Percentiles rank a stretch among this genome's conserved stretches.
Conservation (phyloP, 2,888 invertebrate species). For the Stenurella melanura region DNA sequence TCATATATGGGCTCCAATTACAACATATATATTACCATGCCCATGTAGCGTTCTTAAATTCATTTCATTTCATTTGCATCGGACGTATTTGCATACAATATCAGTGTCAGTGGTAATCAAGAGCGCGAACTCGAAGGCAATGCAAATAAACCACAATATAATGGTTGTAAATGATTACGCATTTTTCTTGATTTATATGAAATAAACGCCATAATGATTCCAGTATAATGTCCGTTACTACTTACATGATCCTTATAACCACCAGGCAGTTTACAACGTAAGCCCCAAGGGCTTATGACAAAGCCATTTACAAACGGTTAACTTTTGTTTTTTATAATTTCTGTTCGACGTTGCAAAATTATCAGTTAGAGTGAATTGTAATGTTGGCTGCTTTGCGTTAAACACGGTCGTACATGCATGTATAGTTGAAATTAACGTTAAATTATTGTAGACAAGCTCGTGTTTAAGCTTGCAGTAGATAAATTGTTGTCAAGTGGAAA, state of each 20-base stretch:
- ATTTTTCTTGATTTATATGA: conserved; percentile 10
- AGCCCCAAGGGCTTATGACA: background rate
- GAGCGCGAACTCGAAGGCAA: conserved; percentile 7
- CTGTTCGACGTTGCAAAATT: conserved; percentile 2
- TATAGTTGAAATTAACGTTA: background rate
- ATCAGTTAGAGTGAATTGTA: background rate
- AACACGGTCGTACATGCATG: background rate
- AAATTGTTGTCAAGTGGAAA: background rate
- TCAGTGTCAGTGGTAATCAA: conserved; percentile 7
- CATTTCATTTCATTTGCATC: background rate
- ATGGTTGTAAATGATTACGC: conserved; percentile 7
- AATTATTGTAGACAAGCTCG: background rate
- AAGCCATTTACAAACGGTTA: conserved; percentile 24
- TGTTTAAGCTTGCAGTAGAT: background rate
- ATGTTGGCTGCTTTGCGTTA: background rate
- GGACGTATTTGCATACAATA: conserved; percentile 3
- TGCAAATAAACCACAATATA: background rate
- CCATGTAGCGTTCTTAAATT: background rate
- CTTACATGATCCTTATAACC: conserved; percentile 2
- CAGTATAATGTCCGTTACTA: conserved; percentile 15
- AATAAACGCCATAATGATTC: background rate
- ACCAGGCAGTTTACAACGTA: background rate
- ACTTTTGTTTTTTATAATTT: conserved; percentile 7
- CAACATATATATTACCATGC: background rate
- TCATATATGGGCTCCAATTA: background rate